A percentile compares a stretch with the other conserved stretches of the same genome.
Conservation (phyloP, 2,888 invertebrate genomes). For the Eristalis arbustorum region DNA sequence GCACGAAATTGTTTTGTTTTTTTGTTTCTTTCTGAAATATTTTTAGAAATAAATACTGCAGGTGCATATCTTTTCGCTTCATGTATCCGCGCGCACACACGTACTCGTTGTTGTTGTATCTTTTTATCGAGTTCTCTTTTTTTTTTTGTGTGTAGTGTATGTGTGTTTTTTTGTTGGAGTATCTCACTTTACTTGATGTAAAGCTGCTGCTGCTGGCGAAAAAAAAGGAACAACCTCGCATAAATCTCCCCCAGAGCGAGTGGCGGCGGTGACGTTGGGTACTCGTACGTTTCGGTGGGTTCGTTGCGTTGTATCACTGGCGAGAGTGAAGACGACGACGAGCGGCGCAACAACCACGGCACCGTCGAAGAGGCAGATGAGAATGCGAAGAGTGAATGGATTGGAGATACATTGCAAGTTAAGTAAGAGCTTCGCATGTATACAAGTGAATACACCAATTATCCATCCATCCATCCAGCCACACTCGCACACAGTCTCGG, state of each 20-base stretch:
- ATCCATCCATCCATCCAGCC: slow-evolving; percentile 27
- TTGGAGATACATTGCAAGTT: slow-evolving; percentile 54
- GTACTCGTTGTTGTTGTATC: slow-evolving; percentile 6
- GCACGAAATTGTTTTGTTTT: slow-evolving; percentile 31
- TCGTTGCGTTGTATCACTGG: slow-evolving; percentile 43
- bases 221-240: slow-evolving; percentile 50
- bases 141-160: slow-evolving; percentile 40
- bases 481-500: slow-evolving; percentile 38
- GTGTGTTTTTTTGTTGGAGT: slow-evolving; percentile 37
- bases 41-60: slow-evolving; percentile 70
- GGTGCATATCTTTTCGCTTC: slow-evolving; percentile 70
- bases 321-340: slow-evolving; percentile 4
- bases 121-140: slow-evolving; percentile 15
- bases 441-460: slow-evolving; percentile 60
- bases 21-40: slow-evolving; percentile 67
- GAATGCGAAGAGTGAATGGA: slow-evolving; percentile 40
- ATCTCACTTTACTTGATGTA: slow-evolving; percentile 62
- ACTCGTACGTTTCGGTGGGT: slow-evolving; percentile 41
- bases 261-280: slow-evolving; percentile 12
- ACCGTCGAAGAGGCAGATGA: slow-evolving; percentile 36
- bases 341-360: not conserved
- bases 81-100: slow-evolving; percentile 43
- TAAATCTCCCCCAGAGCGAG: slow-evolving; percentile 66
- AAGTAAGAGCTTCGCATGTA: slow-evolving; percentile 64
- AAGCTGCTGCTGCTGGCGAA: slow-evolving; percentile 53